Base-by-base conservation (phyloP, 2,888 invertebrate species). In the Mesodorylaimus sp. region DNA sequence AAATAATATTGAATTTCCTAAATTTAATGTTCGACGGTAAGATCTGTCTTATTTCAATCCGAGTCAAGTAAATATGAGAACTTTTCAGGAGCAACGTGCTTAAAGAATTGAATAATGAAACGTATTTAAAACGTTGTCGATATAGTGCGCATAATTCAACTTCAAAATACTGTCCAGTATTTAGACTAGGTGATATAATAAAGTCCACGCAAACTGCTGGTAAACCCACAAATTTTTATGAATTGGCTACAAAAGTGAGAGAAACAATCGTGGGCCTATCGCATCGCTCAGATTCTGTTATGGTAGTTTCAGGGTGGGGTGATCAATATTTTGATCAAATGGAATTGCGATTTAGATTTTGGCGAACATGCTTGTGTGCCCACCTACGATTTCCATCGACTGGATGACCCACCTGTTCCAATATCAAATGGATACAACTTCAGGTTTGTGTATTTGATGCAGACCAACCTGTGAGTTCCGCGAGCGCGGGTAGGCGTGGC, bases 341-440 rank as follows among this genome's bases (percentile, higher is more conserved):
- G 73, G 73, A 61, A 70, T 47, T 74, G 74, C 61, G 66, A 74
- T 56, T 59, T 74, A 26, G 74, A 74, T 56, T 61, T 61, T 51
- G 60, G 62, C 48, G 58, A 61, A 25, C 59, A 65, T 7, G 58
- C 68, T 19, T 74, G 74, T 56, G 55, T 61, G 37, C 74, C 74
- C 1, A 57, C 58, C 36, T 74, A 73, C 56, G 60, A 60, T 1
- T 74, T 74, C 57, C 56, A 63, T 25, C 56, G 73, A 46, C 60
- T 73, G 25, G 73, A 74, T 55, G 66, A 66, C 48, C 58, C 61
- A 1, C 53, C 66, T 32, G 66, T 66, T 25, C 58, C 57, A 28
- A 61, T 70, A 39, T 66, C 72, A 2, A 63, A 63, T 28, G 73
- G 73, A 1, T 72, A 68, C 63, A 73, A 73, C 59, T 73, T 73